Evolutionary conservation across 2,888 invertebrate species (phyloP).

Genomic region (Auanema sp.): DNA sequence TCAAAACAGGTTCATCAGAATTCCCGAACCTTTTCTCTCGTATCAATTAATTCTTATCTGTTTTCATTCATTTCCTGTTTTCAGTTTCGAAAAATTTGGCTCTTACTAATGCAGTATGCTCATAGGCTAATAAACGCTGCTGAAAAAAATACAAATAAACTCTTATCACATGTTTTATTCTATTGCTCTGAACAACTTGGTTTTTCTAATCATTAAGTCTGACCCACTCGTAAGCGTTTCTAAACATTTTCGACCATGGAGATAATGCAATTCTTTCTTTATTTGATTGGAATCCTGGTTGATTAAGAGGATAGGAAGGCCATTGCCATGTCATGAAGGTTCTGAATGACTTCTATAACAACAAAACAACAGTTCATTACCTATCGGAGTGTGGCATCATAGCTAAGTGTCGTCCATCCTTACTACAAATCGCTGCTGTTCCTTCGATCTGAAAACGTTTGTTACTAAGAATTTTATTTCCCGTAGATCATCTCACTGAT

Average conservation of each 20-base stretch:
- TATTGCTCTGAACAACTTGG: neutral
- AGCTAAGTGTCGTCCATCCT: slow-evolving; percentile 88
- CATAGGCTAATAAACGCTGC: too few species aligned
- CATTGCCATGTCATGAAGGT: slow-evolving; percentile 84
- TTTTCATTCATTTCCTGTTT: too few species aligned
- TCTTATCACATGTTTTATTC: neutral
- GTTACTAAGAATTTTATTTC: too few species aligned
- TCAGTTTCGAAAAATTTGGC: too few species aligned
- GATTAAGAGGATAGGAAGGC: slow-evolving; percentile 72
- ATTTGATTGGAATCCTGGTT: neutral
- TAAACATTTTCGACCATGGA: slow-evolving; percentile 90
- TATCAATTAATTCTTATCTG: too few species aligned
- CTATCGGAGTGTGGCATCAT: slow-evolving; percentile 98
- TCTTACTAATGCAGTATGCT: too few species aligned
- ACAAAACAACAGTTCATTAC: slow-evolving; percentile 68
- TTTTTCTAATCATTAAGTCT: too few species aligned
- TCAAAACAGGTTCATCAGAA: too few species aligned
- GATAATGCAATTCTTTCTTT: slow-evolving; percentile 67
- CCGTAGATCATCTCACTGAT: slow-evolving; percentile 16
- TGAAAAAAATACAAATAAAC: slow-evolving; percentile 1
- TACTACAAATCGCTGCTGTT: slow-evolving; percentile 85
- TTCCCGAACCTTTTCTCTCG: too few species aligned
- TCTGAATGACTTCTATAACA: slow-evolving; percentile 21
- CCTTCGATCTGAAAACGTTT: slow-evolving; percentile 70
- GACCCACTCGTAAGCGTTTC: slow-evolving; percentile 74